phyloP scores from a whole-genome alignment of 2,113 vertebrate genomes.

The Varanus salvator region DNA sequence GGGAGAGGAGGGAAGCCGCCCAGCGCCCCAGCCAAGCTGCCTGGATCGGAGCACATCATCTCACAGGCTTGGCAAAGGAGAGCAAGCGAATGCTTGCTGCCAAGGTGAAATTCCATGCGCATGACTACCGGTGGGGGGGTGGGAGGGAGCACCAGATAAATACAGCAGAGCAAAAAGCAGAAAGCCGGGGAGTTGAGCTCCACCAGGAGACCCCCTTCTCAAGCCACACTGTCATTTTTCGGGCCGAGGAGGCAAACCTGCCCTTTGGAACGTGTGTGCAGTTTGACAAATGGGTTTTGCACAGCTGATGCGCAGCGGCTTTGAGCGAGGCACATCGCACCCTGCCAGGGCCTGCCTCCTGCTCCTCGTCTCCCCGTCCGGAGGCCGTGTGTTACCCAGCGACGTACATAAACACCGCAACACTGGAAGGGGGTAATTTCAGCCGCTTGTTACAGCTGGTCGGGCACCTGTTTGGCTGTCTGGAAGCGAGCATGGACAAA shows the following conservation, averaged over 20 bases:
- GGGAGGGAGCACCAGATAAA: conserved; percentile 19
- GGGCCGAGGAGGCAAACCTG: too few relatives aligned
- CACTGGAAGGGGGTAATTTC: conserved; percentile 78
- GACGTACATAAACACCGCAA: conserved; percentile 76
- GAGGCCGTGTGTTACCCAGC: conserved; percentile 70
- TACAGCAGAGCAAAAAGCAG: too few relatives aligned
- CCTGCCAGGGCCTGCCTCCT: conserved; percentile 52
- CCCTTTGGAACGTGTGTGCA: not conserved
- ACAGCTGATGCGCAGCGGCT: conserved; percentile 63
- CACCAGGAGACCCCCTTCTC: not conserved
- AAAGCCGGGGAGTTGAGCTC: not conserved
- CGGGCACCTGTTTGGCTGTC: conserved; percentile 85
- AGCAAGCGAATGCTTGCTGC: not conserved
- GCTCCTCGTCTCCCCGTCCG: conserved; percentile 46
- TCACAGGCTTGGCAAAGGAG: not conserved
- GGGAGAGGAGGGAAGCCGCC: not conserved
- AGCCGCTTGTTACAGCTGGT: conserved; percentile 84
- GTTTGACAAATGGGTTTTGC: not conserved
- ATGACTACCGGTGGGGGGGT: rapidly evolving
- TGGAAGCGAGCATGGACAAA: conserved; percentile 79
- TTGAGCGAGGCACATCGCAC: conserved; percentile 59
- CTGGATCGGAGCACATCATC: not conserved
- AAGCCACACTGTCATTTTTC: not conserved
- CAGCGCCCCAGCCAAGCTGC: not conserved
- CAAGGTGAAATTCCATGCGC: not conserved